These are phyloP conservation scores for Holothuria leucospilota DNA, from an alignment of 53 echinoderm and acorn worm species.

Conservation along the genomic window DNA sequence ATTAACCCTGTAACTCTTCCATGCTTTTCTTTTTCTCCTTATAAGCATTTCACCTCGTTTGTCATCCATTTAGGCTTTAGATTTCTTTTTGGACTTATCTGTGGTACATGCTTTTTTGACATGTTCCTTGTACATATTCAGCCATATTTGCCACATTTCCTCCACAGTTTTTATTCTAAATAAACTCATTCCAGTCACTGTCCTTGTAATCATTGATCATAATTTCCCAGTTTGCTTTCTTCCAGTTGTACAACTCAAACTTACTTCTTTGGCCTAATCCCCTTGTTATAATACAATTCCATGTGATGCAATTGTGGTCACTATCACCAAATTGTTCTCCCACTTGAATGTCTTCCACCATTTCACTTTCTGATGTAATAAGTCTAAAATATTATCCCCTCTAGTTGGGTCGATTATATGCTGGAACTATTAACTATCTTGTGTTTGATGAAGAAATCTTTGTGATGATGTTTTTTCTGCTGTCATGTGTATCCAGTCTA, in stretches of 20 bases:
- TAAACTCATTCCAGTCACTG: not conserved
- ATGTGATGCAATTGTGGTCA: constrained; percentile 14
- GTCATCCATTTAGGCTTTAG: not conserved
- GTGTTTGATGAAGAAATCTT: constrained; percentile 14
- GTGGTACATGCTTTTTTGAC: not conserved
- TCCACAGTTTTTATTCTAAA: not conserved
- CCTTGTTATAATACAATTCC: not conserved
- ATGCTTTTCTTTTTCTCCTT: no score
- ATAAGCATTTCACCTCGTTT: no score
- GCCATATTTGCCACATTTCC: constrained; percentile 10
- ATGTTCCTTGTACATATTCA: constrained; percentile 1
- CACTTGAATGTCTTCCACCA: constrained; percentile 13
- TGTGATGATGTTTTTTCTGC: not conserved
- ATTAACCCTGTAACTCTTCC: not conserved
- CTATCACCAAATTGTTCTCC: constrained; percentile 19
- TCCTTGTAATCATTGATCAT: constrained; percentile 1
- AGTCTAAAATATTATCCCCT: constrained; percentile 19
- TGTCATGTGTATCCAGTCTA: constrained; percentile 7
- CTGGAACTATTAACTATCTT: constrained; percentile 1
- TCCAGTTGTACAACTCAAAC: not conserved
- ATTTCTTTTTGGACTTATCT: not conserved
- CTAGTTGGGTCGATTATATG: constrained; percentile 25
- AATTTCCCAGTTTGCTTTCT: not conserved
- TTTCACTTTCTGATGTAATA: constrained; percentile 10
- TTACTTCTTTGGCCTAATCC: not conserved